A percentile compares a stretch with the other conserved stretches of the same genome.
phyloP scores from a whole-genome alignment of 2,113 vertebrate species.

The Solenodon paradoxus region DNA sequence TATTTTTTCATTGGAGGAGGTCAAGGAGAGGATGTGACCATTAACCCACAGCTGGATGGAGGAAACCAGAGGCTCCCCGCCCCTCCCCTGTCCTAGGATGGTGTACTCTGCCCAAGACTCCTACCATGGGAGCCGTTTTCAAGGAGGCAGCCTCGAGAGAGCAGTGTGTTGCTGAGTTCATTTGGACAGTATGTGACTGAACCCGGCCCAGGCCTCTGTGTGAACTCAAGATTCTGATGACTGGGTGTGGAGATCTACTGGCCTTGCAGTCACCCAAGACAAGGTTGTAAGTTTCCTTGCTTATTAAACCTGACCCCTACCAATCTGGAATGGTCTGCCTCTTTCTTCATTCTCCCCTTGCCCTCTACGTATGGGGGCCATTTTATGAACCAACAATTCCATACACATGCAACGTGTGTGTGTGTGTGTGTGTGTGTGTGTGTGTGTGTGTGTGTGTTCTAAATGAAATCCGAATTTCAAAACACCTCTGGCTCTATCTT shows the following conservation, averaged over 20 bases:
- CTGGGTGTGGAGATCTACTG: neutral
- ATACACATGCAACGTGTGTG: neutral
- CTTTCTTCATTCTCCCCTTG: neutral
- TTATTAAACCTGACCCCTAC: neutral
- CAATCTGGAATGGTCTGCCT: neutral
- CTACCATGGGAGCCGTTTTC: too few relatives aligned
- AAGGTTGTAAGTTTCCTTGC: neutral
- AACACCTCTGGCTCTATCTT: neutral
- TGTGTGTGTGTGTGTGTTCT: neutral
- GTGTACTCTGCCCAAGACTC: neutral
- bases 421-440: neutral
- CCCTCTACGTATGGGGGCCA: neutral
- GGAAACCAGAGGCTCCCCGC: neutral
- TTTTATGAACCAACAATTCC: neutral
- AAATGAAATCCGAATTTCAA: conserved; percentile 43
- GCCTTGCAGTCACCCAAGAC: too few relatives aligned
- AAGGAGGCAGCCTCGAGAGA: neutral
- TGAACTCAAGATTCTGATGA: neutral
- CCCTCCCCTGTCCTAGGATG: neutral
- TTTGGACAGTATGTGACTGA: too few relatives aligned
- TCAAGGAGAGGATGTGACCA: neutral
- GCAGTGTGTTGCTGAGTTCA: neutral
- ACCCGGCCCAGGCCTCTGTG: neutral
- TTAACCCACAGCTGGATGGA: neutral
- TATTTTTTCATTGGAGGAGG: neutral